Evolutionary conservation across 1,140 invertebrate species (phyloP), one percentile per base, ranked within the genome.

Genomic region (Callitettix versicolor): DNA sequence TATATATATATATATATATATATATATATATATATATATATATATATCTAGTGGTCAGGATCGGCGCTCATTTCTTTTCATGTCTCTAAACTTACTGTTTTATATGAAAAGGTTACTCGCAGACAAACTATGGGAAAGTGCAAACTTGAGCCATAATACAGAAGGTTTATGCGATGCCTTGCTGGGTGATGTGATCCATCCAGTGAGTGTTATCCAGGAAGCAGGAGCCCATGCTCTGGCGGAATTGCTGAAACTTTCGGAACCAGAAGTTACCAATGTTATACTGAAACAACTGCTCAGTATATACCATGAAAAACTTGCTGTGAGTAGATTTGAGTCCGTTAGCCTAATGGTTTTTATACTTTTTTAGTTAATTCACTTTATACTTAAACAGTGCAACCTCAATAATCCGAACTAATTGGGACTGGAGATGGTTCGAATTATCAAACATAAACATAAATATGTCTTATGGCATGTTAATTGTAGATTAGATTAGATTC

Each of bases 191-290:
- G 73, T 93, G 18, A 80, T 84, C 58, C 87, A 93, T 69, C 76
- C 82, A 0, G 81, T 90, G 24, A 80, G 85, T 57, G 79, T 82
- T 55, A 76, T 96, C 24, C 83, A 94, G 65, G 76, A 81, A 58
- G 80, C 91, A 6, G 81, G 86, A 1, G 82, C 91, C 0, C 70
- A 77, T 56, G 86, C 89, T 0, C 68, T 95, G 30, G 82, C 87
- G 1, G 71, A 76, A 15, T 71, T 89, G 3, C 69, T 95, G 3
- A 68, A 72, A 38, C 64, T 69, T 83, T 63, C 69, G 68, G 3
- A 68, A 73, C 5, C 61, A 79, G 15, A 62, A 14, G 7, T 49
- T 9, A 51, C 55, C 12, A 20, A 33, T 36, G 73, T 81, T 30
- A 79, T 83, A 43, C 66, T 93, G 33, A 71, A 81, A 26, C 71